These are phyloP conservation scores for Thecocarcelia acutangulata DNA, from an alignment of 2,888 invertebrate genomes.

Conservation along the genomic window DNA sequence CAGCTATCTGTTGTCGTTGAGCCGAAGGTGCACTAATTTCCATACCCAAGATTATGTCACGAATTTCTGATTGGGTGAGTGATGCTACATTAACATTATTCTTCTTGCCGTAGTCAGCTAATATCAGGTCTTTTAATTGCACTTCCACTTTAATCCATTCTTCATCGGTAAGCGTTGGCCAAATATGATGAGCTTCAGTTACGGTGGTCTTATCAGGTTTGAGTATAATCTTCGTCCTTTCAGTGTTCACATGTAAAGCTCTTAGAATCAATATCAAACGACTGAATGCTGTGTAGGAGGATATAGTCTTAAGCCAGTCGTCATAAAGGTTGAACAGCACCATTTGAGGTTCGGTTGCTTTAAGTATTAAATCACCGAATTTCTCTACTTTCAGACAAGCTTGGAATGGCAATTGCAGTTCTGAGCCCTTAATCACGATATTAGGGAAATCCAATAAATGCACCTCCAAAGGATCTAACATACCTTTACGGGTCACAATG, in stretches of 20 bases:
- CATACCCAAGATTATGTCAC: constrained; percentile 99
- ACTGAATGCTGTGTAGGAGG: constrained; percentile 99
- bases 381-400: constrained; percentile 99
- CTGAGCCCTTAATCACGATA: constrained; percentile 99
- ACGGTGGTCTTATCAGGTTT: constrained; percentile 99
- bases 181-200: constrained; percentile 99
- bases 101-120: constrained; percentile 99
- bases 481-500: constrained; percentile 99
- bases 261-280: constrained; percentile 97
- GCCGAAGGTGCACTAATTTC: constrained; percentile 99
- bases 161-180: constrained; percentile 98
- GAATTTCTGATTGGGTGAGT: constrained; percentile 98
- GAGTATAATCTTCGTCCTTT: constrained; percentile 97
- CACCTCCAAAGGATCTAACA: constrained; percentile 99
- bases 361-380: constrained; percentile 98
- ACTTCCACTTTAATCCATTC: constrained; percentile 99
- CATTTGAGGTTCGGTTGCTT: constrained; percentile 99
- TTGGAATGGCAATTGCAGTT: constrained; percentile 98
- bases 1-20: constrained; percentile 99
- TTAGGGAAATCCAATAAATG: constrained; percentile 99
- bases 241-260: constrained; percentile 99
- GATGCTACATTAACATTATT: constrained; percentile 99
- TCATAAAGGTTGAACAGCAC: constrained; percentile 99
- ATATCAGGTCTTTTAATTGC: constrained; percentile 97
- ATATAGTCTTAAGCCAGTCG: constrained; percentile 99